These are phyloP conservation scores for Carassius carassius DNA, from an alignment of 2,113 vertebrate species.

Conservation along the genomic window DNA sequence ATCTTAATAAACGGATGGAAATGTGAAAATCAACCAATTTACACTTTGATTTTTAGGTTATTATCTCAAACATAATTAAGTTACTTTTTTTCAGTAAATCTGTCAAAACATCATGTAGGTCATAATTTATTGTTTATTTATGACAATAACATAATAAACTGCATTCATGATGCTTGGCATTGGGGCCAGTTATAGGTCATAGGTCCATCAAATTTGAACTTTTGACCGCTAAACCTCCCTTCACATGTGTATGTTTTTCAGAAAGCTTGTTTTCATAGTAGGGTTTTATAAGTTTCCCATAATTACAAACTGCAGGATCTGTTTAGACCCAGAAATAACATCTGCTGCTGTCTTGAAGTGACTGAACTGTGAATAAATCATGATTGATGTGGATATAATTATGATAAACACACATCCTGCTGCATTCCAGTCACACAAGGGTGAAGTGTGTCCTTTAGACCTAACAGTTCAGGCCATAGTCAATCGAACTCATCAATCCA, in stretches of 20 bases:
- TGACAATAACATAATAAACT: neutral
- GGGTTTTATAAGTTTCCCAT: constrained; percentile 5
- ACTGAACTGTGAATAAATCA: constrained; percentile 12
- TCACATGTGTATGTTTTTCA: constrained; percentile 6
- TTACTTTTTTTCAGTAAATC: neutral
- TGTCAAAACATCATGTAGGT: neutral
- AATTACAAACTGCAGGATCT: constrained; percentile 27
- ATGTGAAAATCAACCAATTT: neutral
- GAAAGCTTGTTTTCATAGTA: neutral
- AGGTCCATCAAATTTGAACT: neutral
- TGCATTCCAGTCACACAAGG: constrained; percentile 21
- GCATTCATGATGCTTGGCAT: neutral
- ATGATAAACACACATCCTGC: neutral
- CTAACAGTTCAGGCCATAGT: neutral
- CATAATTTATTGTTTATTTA: neutral
- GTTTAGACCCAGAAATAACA: neutral
- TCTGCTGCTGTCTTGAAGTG: neutral
- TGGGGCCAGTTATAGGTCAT: neutral
- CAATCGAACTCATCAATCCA: neutral
- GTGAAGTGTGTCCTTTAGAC: neutral
- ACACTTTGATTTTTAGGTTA: constrained; percentile 6
- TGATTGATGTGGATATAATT: neutral
- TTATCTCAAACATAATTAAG: neutral
- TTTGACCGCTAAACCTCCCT: neutral
- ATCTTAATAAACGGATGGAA: neutral